Base-by-base conservation (phyloP, 2,797 vertebrate species). In the Otolemur crassicaudatus region DNA sequence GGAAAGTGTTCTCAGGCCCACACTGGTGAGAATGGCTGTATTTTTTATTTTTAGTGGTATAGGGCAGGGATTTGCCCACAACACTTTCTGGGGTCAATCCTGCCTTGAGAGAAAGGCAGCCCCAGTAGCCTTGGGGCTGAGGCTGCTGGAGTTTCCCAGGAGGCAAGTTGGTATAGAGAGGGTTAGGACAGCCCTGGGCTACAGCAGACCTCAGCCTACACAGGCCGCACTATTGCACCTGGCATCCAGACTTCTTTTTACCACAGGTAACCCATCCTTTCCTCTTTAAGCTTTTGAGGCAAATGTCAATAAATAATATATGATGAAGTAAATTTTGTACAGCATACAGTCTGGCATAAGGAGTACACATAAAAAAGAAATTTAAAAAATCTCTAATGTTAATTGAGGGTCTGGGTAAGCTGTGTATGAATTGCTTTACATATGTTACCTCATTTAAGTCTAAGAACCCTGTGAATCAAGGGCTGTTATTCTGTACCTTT, bases 51-150 rank as follows among this genome's bases (percentile, higher is more conserved):
- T 46, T 75, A 81, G 69, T 58, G 34, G 25, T 87, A 6, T 4
- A 77, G 63, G n/a, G 56, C 11, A 88, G 80, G 70, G 61, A 76
- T 94, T 94, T 90, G 86, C 34, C 61, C 82, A n/a, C 19, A 80
- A 37, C 27, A 60, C 10, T 53, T 67, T 43, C 80, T 63, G 37
- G 61, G 43, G 65, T 77, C 53, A 92, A 17, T 11, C 37, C 0
- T 90, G 34, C 53, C 34, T 84, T 94, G 65, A 77, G 20, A 87
- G 58, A 67, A 27, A 81, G 63, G 34, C 53, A 3, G 34, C 34
- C 34, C 34, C 34, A 37, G 34, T 49, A 93, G 34, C 34, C 17
- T 22, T n/a, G 70, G 88, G 70, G 53, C 27, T 20, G 73, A 94
- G 69, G 31, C 40, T n/a, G 65, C 3, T 67, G 12, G 40, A 83